These are phyloP conservation scores for Sialia sialis DNA, from an alignment of 2,113 vertebrate species.

Conservation along the genomic window DNA sequence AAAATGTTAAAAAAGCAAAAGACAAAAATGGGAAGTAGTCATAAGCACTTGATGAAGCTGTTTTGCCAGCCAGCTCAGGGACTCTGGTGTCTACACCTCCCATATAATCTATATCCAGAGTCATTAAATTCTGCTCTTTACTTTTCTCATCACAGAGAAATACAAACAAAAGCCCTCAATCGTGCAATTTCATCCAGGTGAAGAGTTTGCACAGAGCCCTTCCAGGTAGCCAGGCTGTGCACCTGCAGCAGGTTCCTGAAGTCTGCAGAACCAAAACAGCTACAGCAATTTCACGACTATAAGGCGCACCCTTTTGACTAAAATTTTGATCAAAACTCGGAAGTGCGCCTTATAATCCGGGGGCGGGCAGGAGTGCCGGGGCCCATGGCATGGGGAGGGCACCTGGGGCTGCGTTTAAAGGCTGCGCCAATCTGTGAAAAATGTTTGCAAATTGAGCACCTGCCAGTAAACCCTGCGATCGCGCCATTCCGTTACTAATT, in stretches of 20 bases:
- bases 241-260: background rate
- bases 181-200: background rate
- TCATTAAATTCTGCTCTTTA: background rate
- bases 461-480: too few relatives aligned
- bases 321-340: too few relatives aligned
- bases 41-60: background rate
- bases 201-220: background rate
- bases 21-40: background rate
- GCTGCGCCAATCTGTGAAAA: too few relatives aligned
- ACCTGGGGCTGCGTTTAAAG: too few relatives aligned
- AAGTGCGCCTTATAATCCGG: too few relatives aligned
- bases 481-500: too few relatives aligned
- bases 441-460: too few relatives aligned
- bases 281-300: too few relatives aligned
- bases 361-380: too few relatives aligned
- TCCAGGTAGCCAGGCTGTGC: accelerated
- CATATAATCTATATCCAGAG: background rate
- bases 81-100: background rate
- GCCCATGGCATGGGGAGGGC: too few relatives aligned
- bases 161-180: background rate
- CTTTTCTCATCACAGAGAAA: background rate
- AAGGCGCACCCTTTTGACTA: too few relatives aligned
- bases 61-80: background rate
- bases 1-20: background rate
- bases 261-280: background rate